Percentiles rank a stretch among this genome's conserved stretches.
phyloP scores from a whole-genome alignment of 2,797 vertebrate species.

The Melopsittacus undulatus region DNA sequence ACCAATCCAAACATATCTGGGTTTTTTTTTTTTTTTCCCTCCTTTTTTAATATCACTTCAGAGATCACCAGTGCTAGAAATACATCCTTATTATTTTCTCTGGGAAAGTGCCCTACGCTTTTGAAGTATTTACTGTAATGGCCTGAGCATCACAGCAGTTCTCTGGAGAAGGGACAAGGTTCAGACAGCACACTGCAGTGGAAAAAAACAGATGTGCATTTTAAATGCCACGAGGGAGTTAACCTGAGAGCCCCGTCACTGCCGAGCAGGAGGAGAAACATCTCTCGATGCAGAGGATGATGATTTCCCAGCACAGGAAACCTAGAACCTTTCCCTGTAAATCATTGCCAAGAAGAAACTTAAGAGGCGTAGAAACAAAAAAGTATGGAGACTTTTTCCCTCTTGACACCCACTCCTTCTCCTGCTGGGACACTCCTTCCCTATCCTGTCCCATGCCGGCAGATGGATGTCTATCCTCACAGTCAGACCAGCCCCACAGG shows the following conservation, averaged over 20 bases:
- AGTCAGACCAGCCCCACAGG: neutral
- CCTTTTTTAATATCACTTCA: neutral
- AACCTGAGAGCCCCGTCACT: neutral
- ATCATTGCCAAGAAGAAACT: neutral
- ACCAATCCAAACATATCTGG: neutral
- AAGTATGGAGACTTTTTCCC: neutral
- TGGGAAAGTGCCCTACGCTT: neutral
- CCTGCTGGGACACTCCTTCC: neutral
- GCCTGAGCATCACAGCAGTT: rapidly evolving
- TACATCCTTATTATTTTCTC: neutral
- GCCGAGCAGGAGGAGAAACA: neutral
- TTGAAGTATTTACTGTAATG: neutral
- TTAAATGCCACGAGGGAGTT: constrained; percentile 14
- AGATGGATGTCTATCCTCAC: neutral
- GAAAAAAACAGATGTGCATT: constrained; percentile 28
- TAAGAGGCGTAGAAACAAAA: neutral
- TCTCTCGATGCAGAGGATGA: neutral
- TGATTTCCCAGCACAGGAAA: neutral
- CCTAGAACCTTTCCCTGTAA: neutral
- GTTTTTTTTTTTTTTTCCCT: rapidly evolving
- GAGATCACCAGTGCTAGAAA: neutral
- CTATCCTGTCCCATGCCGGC: rapidly evolving
- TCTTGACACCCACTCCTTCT: neutral
- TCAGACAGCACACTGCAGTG: neutral
- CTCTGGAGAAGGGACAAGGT: neutral